Evolutionary conservation across 30 jellyfish, hydroid and myxozoan genomes (phyloP), one percentile per base, ranked within the genome.

Genomic region (Aurelia sp.): DNA sequence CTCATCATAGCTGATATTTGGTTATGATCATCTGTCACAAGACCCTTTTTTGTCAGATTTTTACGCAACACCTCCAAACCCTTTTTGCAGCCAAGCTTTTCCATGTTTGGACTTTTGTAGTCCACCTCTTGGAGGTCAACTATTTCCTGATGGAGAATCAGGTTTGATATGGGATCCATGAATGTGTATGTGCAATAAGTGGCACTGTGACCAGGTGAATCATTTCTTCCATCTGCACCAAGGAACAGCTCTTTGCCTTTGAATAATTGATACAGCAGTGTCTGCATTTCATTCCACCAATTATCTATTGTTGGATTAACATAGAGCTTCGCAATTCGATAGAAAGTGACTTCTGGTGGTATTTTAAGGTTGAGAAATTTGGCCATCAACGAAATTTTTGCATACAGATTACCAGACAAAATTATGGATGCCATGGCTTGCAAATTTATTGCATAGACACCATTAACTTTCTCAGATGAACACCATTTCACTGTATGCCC

Each of bases 1-100:
- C 81, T 70, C 81, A 70, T 70, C 81, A 70, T 70, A 27, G 81
- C 81, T 0, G 81, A 70, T 70, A 70, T 33, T 22, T 31, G 67
- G 64, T 41, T 70, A 41, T 6, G 81, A 0, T 70, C 81, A 44
- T 70, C 81, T 27, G 81, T 70, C 17, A 44, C 65, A 30, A 70
- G 38, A 33, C 77, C 40, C 31, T 27, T 66, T 7, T 3, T 18
- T 19, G 5, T 66, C 50, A 66, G 16, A 27, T 66, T 2, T 66
- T 66, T 30, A 15, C 11, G 40, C 3, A 18, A 6, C 47, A 17
- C 12, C 19, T 66, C 77, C 50, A 66, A 33, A 27, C 62, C 77
- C 6, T 30, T 33, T 65, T 66, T 66, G 77, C 77, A 66, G 50
- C 50, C 50, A 38, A 38, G 9, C 50, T 38, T 38, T 38, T 38